Evolutionary conservation across 2,888 invertebrate species (phyloP), one percentile per base, ranked within the genome.

Genomic region (Panzeria rudis): DNA sequence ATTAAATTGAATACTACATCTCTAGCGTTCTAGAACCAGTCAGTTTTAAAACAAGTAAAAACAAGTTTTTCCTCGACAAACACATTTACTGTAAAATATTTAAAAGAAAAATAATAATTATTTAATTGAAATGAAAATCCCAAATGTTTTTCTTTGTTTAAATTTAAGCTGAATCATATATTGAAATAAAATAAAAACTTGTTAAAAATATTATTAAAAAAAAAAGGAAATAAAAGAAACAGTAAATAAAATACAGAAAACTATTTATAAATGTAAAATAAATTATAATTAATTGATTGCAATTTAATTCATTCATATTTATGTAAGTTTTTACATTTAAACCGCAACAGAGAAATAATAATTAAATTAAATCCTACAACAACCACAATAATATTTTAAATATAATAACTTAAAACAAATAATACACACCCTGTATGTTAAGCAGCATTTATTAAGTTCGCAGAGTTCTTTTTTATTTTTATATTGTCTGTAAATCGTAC

Each of bases 251-350:
- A 50, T 50, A 52, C 25, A 32, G 32, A 13, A 13, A 15, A 7
- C 9, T 20, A 61, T 62, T 38, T 52, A 20, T 73, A 29, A 59
- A 54, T 75, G 62, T 61, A 75, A 47, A 81, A 68, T 66, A 68
- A 73, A 47, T 56, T 69, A 47, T 68, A 20, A 79, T n/a, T 62
- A 66, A 79, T 75, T 66, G 20, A 82, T 44, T 73, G 78, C 68
- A 68, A 79, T 79, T 83, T n/a, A 78, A 79, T 83, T 83, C 52
- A 73, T 73, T 61, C 50, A 69, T 79, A 79, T 68, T 73, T 78
- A 72, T 66, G 66, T 79, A 79, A 78, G 68, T 68, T 78, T 32
- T 78, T 75, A 83, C 71, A 71, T 50, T 76, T 71, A 71, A 68
- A 38, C 38, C 23, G 68, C 13, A 78, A 52, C 50, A 59, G 44